These are phyloP conservation scores for Fragum sueziense DNA, from an alignment of 2,888 invertebrate species.

Conservation along the genomic window DNA sequence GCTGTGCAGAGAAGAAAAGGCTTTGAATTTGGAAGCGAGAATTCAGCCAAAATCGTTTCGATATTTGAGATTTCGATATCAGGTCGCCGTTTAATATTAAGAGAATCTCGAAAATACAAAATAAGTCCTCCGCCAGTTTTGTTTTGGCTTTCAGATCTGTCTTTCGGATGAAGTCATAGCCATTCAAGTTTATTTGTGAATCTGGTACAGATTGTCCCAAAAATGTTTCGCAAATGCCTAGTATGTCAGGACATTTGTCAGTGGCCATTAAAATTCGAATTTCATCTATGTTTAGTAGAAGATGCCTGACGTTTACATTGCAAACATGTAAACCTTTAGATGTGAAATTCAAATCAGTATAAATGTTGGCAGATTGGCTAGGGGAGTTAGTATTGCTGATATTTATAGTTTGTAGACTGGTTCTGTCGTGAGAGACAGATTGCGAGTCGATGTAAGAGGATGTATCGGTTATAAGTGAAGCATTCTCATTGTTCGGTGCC, in stretches of 20 bases:
- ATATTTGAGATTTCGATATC: constrained; percentile 15
- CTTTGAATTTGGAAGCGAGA: neutral
- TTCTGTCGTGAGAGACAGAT: too few species aligned
- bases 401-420: too few species aligned
- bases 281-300: neutral
- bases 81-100: neutral
- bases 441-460: too few species aligned
- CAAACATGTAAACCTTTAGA: too few species aligned
- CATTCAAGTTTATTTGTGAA: neutral
- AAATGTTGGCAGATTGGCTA: too few species aligned
- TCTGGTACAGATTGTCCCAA: neutral
- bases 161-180: constrained; percentile 11
- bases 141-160: neutral
- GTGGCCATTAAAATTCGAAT: too few species aligned
- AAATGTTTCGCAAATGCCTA: neutral
- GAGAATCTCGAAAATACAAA: constrained; percentile 11
- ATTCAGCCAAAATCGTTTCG: constrained; percentile 18
- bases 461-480: too few species aligned
- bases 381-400: too few species aligned
- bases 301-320: neutral
- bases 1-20: constrained; percentile 16
- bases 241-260: neutral
- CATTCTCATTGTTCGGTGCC: too few species aligned
- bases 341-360: too few species aligned
- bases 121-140: constrained; percentile 16